A percentile compares a stretch with the other conserved stretches of the same genome.
Conservation (phyloP, 2,888 invertebrate genomes). For the Amphimallon solstitiale region DNA sequence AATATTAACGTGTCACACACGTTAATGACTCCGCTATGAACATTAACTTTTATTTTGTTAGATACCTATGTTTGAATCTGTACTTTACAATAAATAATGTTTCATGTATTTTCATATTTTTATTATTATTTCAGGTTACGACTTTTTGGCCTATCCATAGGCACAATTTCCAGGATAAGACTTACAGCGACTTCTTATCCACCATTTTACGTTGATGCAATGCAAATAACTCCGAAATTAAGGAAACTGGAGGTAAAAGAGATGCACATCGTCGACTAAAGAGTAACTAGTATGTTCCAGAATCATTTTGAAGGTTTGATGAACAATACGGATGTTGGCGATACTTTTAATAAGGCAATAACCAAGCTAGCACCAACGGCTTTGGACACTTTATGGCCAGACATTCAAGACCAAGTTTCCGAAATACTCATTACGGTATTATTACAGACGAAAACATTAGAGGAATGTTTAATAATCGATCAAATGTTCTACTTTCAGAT, state of each 20-base stretch:
- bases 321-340: conserved; percentile 57
- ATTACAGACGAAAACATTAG: conserved; percentile 1
- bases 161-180: conserved; percentile 51
- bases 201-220: conserved; percentile 47
- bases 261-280: neutral
- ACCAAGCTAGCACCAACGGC: conserved; percentile 60
- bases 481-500: conserved; percentile 54
- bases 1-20: too few species aligned
- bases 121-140: conserved; percentile 54
- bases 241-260: conserved; percentile 54
- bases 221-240: conserved; percentile 57
- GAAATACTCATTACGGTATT: conserved; percentile 58
- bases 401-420: conserved; percentile 58
- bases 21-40: too few species aligned
- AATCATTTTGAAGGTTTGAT: conserved; percentile 61
- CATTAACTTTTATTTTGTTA: too few species aligned
- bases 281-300: conserved; percentile 50
- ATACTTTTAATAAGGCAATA: conserved; percentile 60
- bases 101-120: conserved; percentile 10
- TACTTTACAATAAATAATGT: too few species aligned
- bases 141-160: conserved; percentile 56
- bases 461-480: neutral
- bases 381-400: conserved; percentile 61
- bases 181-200: conserved; percentile 45
- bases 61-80: too few species aligned